phyloP scores from a whole-genome alignment of 2,113 vertebrate genomes.

The Sigmodon hispidus region DNA sequence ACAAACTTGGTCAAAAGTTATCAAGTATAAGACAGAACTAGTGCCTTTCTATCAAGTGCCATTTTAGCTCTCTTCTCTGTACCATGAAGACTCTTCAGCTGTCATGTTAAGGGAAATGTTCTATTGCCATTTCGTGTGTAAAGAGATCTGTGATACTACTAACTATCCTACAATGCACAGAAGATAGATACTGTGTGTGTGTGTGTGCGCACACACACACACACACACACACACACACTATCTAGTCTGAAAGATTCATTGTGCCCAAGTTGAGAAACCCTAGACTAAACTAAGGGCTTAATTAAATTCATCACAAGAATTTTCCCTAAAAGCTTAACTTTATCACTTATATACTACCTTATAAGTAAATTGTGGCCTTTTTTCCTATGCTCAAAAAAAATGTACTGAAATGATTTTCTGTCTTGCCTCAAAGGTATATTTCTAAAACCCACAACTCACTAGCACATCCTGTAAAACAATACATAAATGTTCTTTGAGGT shows the following conservation, averaged over 20 bases:
- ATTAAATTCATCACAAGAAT: background rate
- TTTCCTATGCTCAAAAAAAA: constrained; percentile 37
- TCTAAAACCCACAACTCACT: background rate
- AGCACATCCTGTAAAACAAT: background rate
- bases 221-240: background rate
- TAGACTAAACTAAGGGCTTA: background rate
- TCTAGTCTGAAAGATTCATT: background rate
- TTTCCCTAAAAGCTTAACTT: constrained; percentile 17
- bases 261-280: background rate
- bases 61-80: background rate
- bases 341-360: background rate
- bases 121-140: background rate
- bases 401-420: background rate
- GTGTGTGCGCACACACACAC: background rate
- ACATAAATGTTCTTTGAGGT: background rate
- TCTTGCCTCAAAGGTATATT: background rate
- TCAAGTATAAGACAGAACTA: background rate
- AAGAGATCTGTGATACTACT: background rate
- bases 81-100: background rate
- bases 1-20: background rate
- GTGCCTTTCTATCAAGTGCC: background rate
- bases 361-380: background rate
- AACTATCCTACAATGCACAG: background rate
- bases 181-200: background rate
- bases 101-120: background rate